These are phyloP conservation scores for Caenorhabditis afra DNA, from an alignment of 2,888 invertebrate genomes.

Conservation along the genomic window DNA sequence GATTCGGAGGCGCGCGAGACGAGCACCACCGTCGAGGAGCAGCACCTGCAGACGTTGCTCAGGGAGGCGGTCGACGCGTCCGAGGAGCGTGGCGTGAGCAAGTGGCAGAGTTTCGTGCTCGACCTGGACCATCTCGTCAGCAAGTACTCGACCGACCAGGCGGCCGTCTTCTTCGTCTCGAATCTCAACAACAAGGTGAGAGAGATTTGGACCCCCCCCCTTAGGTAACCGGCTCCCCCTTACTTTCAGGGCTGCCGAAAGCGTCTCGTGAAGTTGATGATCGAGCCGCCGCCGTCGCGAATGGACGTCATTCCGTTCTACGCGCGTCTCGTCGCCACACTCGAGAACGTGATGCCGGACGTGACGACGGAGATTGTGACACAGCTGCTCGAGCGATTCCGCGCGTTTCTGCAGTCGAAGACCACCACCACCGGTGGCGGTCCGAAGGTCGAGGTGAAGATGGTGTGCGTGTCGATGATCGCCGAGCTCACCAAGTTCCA, in stretches of 20 bases:
- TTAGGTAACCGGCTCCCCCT: too few species aligned
- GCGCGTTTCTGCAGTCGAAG: slow-evolving; percentile 42
- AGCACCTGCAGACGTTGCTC: neutral
- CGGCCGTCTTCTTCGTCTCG: slow-evolving; percentile 74
- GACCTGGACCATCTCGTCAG: slow-evolving; percentile 74
- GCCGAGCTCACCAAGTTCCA: slow-evolving; percentile 78
- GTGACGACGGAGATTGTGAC: slow-evolving; percentile 65
- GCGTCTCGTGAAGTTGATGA: slow-evolving; percentile 69
- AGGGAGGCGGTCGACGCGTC: slow-evolving; percentile 14
- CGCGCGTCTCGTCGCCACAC: slow-evolving; percentile 74
- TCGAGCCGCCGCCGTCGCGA: slow-evolving; percentile 58
- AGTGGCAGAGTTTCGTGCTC: slow-evolving; percentile 66
- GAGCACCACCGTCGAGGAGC: slow-evolving; percentile 16
- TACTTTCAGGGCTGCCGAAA: slow-evolving; percentile 66
- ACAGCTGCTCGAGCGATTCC: slow-evolving; percentile 55
- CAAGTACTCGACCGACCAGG: slow-evolving; percentile 74
- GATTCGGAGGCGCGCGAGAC: slow-evolving; percentile 18
- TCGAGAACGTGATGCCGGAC: slow-evolving; percentile 75
- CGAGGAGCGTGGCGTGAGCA: slow-evolving; percentile 52
- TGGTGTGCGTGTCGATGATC: slow-evolving; percentile 68
- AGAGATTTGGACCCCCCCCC: too few species aligned
- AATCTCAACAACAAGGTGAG: slow-evolving; percentile 64
- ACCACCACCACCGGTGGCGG: neutral
- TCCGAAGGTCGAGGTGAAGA: slow-evolving; percentile 49
- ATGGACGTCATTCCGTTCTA: slow-evolving; percentile 78